Evolutionary conservation across 1,140 invertebrate genomes (phyloP), one percentile per base, ranked within the genome.

Genomic region (Drosophila ficusphila): DNA sequence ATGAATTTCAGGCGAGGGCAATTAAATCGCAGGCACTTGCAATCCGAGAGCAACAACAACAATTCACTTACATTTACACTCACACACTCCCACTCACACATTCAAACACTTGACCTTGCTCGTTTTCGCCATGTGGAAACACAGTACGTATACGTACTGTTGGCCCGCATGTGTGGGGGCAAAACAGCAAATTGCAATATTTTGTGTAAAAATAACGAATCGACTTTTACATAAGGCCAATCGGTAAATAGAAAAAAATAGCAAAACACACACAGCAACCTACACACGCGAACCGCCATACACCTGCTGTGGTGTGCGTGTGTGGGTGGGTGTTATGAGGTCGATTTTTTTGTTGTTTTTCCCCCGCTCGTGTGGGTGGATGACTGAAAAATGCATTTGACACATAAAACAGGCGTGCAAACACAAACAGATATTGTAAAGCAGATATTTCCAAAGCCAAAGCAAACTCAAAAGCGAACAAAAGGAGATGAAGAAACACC

Each of bases 321-420:
- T 21, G 78, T 74, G 71, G 75, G 79, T 52, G 79, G 64, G 54
- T 75, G 81, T 76, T 79, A 79, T 81, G 71, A 79, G 79, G 76
- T 86, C 81, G 79, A 79, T 76, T 67, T 76, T 67, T 64, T 60
- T 33, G 47, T 42, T 64, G 18, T 36, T 46, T 46, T 9, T 14
- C 7, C 42, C 23, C 21, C 6, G 5, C 23, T 11, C 33, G 18
- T 56, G 77, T 44, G 41, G 76, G 77, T 56, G 73, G 76, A 86
- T 85, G 81, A 86, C 81, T 85, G 81, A 61, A 86, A 85, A 85
- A 85, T 85, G 81, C 81, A 85, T 76, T 86, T 81, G 81, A 86
- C 81, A 85, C 82, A 85, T 67, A 86, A 79, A 78, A 42, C 29
- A 53, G 12, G 16, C 14, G 12, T 61, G 36, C 7, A 34, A 38